Base-by-base conservation (phyloP, 2,888 invertebrate genomes). In the Drosophila infuscata region DNA sequence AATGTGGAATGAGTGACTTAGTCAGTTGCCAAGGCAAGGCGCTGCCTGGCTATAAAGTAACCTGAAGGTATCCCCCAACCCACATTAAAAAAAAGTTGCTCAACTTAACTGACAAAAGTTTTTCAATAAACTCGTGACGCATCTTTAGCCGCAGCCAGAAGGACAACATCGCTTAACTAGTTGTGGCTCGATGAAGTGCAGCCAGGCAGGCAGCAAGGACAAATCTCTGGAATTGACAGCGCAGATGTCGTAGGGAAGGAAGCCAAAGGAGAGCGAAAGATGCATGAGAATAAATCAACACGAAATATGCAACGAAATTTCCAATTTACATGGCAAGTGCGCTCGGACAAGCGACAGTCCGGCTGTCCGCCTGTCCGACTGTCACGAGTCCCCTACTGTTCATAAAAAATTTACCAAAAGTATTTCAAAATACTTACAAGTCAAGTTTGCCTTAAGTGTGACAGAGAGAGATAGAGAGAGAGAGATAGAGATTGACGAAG, bases 261-360 rank as follows among this genome's bases (percentile, higher is more conserved):
- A 32, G n/a, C 1, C 0, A 12, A 57, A 12, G 12, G 3, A 25
- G 9, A 11, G 4, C 9, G 5, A 20, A 20, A 41, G 54, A 9
- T 17, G 15, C 32, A 51, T 38, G 61, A 58, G 75, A 74, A 81
- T 72, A 83, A 72, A 76, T 71, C 74, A 63, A 65, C 63, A 54
- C 67, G 82, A 87, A 82, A 85, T 89, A 84, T 85, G 89, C 88
- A 89, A 70, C 61, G 79, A 84, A 89, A 83, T 83, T 63, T 89
- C 20, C 89, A 88, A 89, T 89, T 84, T 89, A 79, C 89, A 84
- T 89, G 76, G 64, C 79, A 77, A 77, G 61, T 67, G 61, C 67
- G 61, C 67, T 72, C 60, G 49, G 52, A 29, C 20, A 33, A 30
- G n/a, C 4, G 7, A 5, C n/a, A 2, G 9, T n/a, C 12, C 20